These are phyloP conservation scores for Anguilla rostrata DNA, from an alignment of 2,113 vertebrate species.

Conservation along the genomic window DNA sequence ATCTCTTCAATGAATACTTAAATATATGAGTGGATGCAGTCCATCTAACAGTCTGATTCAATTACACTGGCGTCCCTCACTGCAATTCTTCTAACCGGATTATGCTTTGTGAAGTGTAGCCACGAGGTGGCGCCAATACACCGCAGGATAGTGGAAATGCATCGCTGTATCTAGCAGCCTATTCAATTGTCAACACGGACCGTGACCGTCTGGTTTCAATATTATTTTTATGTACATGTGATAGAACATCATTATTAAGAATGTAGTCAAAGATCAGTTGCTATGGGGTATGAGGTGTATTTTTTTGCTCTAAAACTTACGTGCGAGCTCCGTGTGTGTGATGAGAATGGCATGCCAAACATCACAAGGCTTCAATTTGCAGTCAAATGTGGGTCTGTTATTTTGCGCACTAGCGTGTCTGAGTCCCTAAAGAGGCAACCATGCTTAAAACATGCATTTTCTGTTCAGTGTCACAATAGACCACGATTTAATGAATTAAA, in stretches of 20 bases:
- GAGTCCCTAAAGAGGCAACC: background rate
- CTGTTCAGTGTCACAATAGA: background rate
- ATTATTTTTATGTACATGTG: too few relatives aligned
- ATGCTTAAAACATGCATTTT: background rate
- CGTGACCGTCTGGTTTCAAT: too few relatives aligned
- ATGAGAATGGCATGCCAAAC: background rate
- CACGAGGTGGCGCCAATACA: constrained; percentile 55
- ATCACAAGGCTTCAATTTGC: constrained; percentile 33
- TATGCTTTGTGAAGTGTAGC: background rate
- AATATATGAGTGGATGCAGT: constrained; percentile 33
- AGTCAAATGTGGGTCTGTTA: background rate
- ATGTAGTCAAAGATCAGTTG: too few relatives aligned
- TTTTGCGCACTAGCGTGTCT: background rate
- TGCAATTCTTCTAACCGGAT: constrained; percentile 28
- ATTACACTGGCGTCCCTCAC: constrained; percentile 33
- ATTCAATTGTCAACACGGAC: too few relatives aligned
- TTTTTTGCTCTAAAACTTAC: background rate
- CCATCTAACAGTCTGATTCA: constrained; percentile 38
- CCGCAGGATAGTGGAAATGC: background rate
- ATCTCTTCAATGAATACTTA: constrained; percentile 10
- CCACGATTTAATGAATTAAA: background rate
- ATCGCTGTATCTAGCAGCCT: background rate
- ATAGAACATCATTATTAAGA: too few relatives aligned
- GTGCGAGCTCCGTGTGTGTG: background rate
- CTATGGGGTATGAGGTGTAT: background rate